Evolutionary conservation across 2,797 vertebrate species (phyloP).

Genomic region (Melanotaenia trifasciata): DNA sequence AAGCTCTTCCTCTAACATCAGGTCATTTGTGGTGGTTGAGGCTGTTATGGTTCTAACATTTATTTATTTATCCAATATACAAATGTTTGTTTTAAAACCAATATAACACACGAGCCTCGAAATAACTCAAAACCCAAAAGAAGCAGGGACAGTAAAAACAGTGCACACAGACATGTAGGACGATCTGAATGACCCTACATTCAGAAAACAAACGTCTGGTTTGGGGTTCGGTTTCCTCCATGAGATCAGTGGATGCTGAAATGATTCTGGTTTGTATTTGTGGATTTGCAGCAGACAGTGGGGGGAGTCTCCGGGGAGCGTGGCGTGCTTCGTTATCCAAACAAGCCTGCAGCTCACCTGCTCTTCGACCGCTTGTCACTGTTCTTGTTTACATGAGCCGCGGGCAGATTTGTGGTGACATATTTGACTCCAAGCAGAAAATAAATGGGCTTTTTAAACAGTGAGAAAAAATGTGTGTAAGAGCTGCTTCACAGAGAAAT

Average conservation of each 20-base stretch:
- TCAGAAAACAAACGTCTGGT: background rate
- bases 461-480: background rate
- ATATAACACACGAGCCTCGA: too few species aligned
- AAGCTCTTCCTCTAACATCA: too few species aligned
- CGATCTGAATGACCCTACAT: too few species aligned
- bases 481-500: slow-evolving; percentile 16
- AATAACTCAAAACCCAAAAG: too few species aligned
- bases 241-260: background rate
- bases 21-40: too few species aligned
- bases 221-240: background rate
- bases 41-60: too few species aligned
- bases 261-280: background rate
- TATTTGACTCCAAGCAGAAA: slow-evolving; percentile 47
- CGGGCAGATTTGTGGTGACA: slow-evolving; percentile 2
- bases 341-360: slow-evolving; percentile 27
- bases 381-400: slow-evolving; percentile 53
- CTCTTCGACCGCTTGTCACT: slow-evolving; percentile 37
- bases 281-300: too few species aligned
- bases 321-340: slow-evolving; percentile 21
- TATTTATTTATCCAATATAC: too few species aligned
- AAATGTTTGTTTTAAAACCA: too few species aligned
- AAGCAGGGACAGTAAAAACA: too few species aligned
- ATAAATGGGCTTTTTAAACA: slow-evolving; percentile 50
- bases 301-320: too few species aligned
- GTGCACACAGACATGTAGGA: too few species aligned